phyloP scores from a whole-genome alignment of 1,140 invertebrate genomes.

The Brachionus calyciflorus region DNA sequence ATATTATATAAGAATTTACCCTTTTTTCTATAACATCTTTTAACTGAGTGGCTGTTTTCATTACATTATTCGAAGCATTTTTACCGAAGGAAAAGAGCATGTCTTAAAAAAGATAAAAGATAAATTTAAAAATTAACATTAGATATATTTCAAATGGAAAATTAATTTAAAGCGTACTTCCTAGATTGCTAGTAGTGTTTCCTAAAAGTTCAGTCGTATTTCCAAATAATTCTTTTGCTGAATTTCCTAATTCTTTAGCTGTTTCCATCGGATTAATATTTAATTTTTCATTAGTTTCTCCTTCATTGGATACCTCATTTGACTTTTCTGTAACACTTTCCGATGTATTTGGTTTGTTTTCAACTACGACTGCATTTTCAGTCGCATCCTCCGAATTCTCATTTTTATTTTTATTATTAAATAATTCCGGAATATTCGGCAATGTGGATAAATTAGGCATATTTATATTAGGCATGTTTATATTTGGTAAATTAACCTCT shows the following conservation, averaged over 20 bases:
- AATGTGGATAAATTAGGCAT: slow-evolving; percentile 51
- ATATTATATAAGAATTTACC: slow-evolving; percentile 72
- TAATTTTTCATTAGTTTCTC: background rate
- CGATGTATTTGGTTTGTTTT: background rate
- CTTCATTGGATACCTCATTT: background rate
- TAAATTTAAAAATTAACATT: background rate
- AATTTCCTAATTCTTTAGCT: slow-evolving; percentile 13
- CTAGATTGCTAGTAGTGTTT: slow-evolving; percentile 24
- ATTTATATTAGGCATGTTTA: slow-evolving; percentile 5
- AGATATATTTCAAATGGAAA: background rate
- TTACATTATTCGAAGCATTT: slow-evolving; percentile 55
- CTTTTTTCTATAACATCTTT: slow-evolving; percentile 93
- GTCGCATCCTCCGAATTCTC: slow-evolving; percentile 64
- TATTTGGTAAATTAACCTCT: slow-evolving; percentile 11
- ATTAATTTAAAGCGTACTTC: background rate
- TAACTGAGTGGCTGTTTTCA: slow-evolving; percentile 77
- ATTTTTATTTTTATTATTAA: slow-evolving; percentile 65
- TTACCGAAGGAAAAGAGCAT: slow-evolving; percentile 53
- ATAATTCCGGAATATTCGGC: slow-evolving; percentile 64
- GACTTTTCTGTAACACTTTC: background rate
- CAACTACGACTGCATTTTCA: slow-evolving; percentile 65
- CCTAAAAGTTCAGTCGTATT: slow-evolving; percentile 27
- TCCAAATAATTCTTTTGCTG: slow-evolving; percentile 22
- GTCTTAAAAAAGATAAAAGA: too few species aligned
- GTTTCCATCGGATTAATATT: slow-evolving; percentile 11